Conservation (phyloP, 2,888 invertebrate genomes). For the Phyllotreta cruciferae region DNA sequence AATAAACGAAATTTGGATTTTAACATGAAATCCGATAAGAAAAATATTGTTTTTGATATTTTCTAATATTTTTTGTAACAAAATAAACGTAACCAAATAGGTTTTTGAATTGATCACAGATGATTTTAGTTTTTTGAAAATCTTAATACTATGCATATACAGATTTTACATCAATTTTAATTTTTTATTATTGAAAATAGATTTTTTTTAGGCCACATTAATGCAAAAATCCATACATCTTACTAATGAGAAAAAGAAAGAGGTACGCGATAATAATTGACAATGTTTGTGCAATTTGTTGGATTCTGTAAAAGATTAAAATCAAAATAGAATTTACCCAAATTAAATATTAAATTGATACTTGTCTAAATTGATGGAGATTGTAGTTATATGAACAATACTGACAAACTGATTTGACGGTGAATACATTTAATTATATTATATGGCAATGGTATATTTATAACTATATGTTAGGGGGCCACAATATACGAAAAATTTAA, state of each 20-base stretch:
- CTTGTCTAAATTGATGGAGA: constrained; percentile 29
- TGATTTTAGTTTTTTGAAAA: constrained; percentile 20
- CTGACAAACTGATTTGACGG: constrained; percentile 32
- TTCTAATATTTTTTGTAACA: constrained; percentile 22
- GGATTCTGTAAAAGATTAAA: constrained; percentile 33
- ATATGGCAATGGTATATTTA: constrained; percentile 49
- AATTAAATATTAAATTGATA: constrained; percentile 16
- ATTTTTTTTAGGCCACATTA: too few species aligned
- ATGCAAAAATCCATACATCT: too few species aligned
- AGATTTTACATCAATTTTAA: constrained; percentile 11
- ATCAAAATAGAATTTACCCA: constrained; percentile 13
- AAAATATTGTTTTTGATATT: constrained; percentile 25
- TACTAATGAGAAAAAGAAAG: too few species aligned
- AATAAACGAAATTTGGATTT: constrained; percentile 17
- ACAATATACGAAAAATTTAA: too few species aligned
- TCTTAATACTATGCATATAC: constrained; percentile 24
- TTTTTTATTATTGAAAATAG: background rate
- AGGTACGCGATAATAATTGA: constrained; percentile 13
- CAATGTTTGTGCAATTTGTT: constrained; percentile 23
- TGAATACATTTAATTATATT: constrained; percentile 40
- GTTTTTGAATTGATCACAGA: constrained; percentile 24
- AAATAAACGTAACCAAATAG: constrained; percentile 27
- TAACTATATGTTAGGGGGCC: constrained; percentile 38
- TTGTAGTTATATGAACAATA: constrained; percentile 34
- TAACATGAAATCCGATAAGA: constrained; percentile 22